phyloP scores from a whole-genome alignment of 2,113 vertebrate species.

The Phaethornis superciliosus region DNA sequence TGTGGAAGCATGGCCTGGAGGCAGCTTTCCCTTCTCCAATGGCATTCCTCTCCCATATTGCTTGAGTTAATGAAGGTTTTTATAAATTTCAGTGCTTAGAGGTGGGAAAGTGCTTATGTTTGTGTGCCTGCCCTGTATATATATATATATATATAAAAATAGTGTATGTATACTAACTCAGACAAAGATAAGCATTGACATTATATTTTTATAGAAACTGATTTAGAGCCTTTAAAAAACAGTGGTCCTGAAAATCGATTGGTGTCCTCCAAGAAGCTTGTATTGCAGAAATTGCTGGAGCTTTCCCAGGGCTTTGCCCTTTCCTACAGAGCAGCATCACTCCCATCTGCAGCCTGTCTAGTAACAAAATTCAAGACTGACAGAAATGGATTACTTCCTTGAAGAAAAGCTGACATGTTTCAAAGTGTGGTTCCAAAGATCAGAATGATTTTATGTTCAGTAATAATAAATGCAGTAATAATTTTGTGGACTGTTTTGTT shows the following conservation, averaged over 20 bases:
- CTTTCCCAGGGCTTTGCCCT: not conserved
- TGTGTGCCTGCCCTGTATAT: not conserved
- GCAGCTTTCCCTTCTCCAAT: not conserved
- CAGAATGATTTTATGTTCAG: too few relatives aligned
- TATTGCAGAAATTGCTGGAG: not conserved
- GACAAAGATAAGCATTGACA: not conserved
- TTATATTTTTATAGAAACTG: not conserved
- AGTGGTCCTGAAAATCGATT: not conserved
- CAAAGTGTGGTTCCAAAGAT: not conserved
- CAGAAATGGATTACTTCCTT: not conserved
- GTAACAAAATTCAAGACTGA: not conserved
- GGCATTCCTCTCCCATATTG: not conserved
- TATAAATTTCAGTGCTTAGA: not conserved
- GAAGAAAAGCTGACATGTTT: not conserved
- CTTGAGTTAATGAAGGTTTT: not conserved
- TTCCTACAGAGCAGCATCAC: not conserved
- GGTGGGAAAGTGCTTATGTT: not conserved
- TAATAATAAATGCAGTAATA: too few relatives aligned
- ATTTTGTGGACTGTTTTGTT: not conserved
- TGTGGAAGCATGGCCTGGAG: not conserved
- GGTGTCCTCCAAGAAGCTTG: not conserved
- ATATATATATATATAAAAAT: not conserved
- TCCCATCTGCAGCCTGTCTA: not conserved
- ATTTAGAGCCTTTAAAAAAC: not conserved
- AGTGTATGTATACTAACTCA: not conserved